Conservation (phyloP, 2,797 vertebrate species). For the Botia almorhae region DNA sequence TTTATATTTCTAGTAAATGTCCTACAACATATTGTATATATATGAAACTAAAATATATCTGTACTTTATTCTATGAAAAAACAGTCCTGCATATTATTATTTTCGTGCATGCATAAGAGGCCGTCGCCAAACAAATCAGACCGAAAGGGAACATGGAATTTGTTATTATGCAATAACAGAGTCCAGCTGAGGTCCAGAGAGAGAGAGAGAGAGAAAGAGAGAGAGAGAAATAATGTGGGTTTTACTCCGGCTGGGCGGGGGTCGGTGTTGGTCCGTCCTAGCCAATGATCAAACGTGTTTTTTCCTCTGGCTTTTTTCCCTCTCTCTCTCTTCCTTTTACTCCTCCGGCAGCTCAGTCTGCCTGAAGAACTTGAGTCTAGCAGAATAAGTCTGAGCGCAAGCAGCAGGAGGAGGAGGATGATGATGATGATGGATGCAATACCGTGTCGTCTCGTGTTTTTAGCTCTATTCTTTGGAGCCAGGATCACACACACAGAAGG, state of each 20-base stretch:
- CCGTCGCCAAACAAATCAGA: constrained; percentile 4
- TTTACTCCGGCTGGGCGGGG: constrained; percentile 69
- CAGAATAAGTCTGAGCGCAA: constrained; percentile 43
- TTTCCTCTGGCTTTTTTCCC: not conserved
- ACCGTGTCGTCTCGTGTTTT: constrained; percentile 65
- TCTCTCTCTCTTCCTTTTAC: constrained; percentile 48
- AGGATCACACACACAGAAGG: constrained; percentile 71
- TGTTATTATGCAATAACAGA: constrained; percentile 25
- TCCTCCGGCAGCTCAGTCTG: constrained; percentile 70
- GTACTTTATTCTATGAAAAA: not conserved
- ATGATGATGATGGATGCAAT: constrained; percentile 76
- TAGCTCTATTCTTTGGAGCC: constrained; percentile 73
- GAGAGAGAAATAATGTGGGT: constrained; percentile 48
- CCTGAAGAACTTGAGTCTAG: constrained; percentile 33
- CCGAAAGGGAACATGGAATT: constrained; percentile 14
- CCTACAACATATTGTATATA: not conserved
- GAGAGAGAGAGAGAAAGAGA: constrained; percentile 42
- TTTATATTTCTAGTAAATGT: not conserved
- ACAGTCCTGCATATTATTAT: not conserved
- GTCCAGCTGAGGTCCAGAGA: constrained; percentile 38
- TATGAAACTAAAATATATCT: not conserved
- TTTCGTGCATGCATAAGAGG: not conserved
- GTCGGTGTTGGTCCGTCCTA: constrained; percentile 39
- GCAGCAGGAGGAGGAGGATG: constrained; percentile 68
- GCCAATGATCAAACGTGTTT: constrained; percentile 68